Evolutionary conservation across 1,140 invertebrate species (phyloP).

Genomic region (Eufriesea mexicana): DNA sequence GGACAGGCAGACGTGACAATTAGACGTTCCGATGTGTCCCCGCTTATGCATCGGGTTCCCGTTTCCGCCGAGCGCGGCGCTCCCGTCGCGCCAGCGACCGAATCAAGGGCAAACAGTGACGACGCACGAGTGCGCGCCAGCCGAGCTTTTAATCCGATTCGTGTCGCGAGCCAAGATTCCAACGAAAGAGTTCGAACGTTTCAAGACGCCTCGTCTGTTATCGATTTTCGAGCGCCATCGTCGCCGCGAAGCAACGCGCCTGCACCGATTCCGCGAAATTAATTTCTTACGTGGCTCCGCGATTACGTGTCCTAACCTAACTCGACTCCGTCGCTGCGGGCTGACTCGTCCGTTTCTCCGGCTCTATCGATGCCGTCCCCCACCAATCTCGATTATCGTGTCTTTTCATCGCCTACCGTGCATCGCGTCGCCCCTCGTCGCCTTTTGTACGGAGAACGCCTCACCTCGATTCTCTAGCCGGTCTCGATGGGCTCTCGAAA

Average conservation of each 20-base stretch:
- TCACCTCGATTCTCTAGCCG: not conserved
- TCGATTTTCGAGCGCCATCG: not conserved
- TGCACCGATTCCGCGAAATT: not conserved
- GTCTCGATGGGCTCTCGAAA: not conserved
- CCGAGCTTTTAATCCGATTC: not conserved
- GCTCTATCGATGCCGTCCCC: not conserved
- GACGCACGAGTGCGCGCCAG: not conserved
- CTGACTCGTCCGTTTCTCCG: not conserved
- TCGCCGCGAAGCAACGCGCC: not conserved
- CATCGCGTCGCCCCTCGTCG: no score
- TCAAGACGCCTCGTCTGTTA: not conserved
- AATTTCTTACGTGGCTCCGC: not conserved
- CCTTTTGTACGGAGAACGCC: no score
- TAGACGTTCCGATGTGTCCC: conserved; percentile 53
- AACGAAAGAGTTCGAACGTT: not conserved
- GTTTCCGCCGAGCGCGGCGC: not conserved
- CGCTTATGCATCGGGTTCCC: conserved; percentile 22
- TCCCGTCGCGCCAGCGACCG: not conserved
- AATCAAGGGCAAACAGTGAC: not conserved
- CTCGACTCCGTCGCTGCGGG: no score
- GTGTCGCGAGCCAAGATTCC: not conserved
- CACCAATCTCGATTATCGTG: not conserved
- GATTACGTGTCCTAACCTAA: no score
- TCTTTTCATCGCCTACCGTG: not conserved
- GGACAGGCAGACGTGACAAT: conserved; percentile 57